phyloP scores from a whole-genome alignment of 2,797 vertebrate species.

The Tauraco hartlaubi region DNA sequence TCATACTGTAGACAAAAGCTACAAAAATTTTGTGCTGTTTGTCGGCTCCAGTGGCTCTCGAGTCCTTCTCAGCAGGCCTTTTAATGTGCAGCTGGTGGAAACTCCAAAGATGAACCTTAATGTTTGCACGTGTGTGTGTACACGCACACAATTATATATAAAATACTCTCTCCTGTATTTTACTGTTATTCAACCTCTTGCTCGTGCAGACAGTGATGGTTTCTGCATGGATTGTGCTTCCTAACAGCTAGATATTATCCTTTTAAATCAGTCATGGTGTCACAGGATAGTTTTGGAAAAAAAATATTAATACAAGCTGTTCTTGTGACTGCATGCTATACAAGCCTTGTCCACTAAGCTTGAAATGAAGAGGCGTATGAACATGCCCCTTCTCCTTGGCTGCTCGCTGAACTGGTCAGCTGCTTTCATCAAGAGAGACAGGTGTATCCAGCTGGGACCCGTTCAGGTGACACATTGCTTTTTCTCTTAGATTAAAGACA shows the following conservation, averaged over 20 bases:
- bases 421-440: background rate
- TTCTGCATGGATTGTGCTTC: background rate
- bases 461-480: background rate
- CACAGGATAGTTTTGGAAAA: background rate
- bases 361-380: background rate
- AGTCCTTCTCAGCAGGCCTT: background rate
- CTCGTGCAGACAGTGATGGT: background rate
- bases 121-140: background rate
- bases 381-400: fast-evolving
- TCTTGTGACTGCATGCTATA: background rate
- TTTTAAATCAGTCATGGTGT: background rate
- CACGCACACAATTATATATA: fast-evolving
- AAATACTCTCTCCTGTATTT: background rate
- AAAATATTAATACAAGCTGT: background rate
- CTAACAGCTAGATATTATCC: background rate
- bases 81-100: background rate
- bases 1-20: background rate
- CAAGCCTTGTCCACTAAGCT: background rate
- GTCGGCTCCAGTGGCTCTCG: background rate
- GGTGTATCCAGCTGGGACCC: background rate
- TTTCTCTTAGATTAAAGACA: background rate
- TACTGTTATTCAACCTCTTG: background rate
- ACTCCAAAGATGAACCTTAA: background rate
- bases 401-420: background rate
- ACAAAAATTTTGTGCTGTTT: background rate